Evolutionary conservation across 2,113 vertebrate species (phyloP), one percentile per base, ranked within the genome.

Genomic region (Porphyrio hochstetteri): DNA sequence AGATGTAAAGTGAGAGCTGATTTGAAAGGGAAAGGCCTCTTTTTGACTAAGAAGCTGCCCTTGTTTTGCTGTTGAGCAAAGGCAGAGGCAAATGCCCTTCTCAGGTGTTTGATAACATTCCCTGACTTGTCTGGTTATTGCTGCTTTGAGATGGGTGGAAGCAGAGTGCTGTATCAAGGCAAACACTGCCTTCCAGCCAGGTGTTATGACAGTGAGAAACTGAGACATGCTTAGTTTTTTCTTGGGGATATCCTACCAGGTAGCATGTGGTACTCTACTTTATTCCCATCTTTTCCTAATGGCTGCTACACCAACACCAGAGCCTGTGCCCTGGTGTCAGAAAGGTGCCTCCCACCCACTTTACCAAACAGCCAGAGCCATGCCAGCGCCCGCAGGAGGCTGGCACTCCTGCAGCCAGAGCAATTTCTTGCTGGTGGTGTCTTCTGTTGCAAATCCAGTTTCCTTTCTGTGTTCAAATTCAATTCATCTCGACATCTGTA

Each of bases 321-420:
- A 36, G 31, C 21, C 53, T 16, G 28, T 48, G 29, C 20, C 0
- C 0, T 11, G 18, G 83, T 82, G 40, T 56, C 82, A 44, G 46
- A 46, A 38, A 64, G 27, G 42, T 65, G 75, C 53, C 19, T 71
- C n/a, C 11, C 25, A 15, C 5, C 16, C 0, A 0, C 63, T 16
- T 5, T 4, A 42, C 27, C 0, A 0, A 72, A 55, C 11, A 63
- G 15, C 33, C 46, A 19, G 86, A 67, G 52, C 1, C 1, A 16
- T 18, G n/a, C 11, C 38, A n/a, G 40, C 18, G 20, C 46, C 86
- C 2, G 5, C 0, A 21, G 5, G 48, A 48, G 25, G 29, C 40
- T 10, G 1, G 15, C 0, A 2, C 25, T 80, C 17, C 52, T 50
- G 56, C 19, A n/a, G 31, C 27, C 19, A 28, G 53, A 77, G 28